Evolutionary conservation across 2,113 vertebrate genomes (phyloP).

Genomic region (Agelaius tricolor): DNA sequence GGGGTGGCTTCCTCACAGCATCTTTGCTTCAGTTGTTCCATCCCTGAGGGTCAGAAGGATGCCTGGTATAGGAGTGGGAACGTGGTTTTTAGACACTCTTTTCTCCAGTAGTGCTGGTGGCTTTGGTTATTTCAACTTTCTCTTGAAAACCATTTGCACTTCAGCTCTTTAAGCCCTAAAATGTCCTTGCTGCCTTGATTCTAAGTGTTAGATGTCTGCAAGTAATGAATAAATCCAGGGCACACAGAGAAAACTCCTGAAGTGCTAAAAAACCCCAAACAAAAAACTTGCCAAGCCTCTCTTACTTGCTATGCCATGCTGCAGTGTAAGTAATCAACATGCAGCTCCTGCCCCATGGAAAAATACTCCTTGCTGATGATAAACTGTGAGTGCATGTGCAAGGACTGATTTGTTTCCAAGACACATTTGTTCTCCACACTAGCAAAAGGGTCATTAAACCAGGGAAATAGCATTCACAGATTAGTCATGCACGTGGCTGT

Average conservation of each 20-base stretch:
- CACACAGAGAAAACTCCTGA: background rate
- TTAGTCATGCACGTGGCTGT: background rate
- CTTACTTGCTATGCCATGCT: background rate
- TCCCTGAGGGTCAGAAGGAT: background rate
- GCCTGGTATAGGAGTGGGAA: background rate
- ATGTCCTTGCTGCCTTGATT: background rate
- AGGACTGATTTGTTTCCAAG: background rate
- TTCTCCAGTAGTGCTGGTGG: background rate
- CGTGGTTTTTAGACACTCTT: background rate
- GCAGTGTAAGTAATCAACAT: background rate
- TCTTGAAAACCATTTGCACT: background rate
- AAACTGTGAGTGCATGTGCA: background rate
- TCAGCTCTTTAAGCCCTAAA: background rate
- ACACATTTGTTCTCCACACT: background rate
- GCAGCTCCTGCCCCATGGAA: background rate
- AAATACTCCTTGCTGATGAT: background rate
- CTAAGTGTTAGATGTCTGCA: background rate
- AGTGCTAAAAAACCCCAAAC: background rate
- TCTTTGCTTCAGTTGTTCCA: background rate
- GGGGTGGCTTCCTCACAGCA: background rate
- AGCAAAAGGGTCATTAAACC: background rate
- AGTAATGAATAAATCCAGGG: background rate
- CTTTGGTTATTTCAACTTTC: background rate
- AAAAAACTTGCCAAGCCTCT: background rate
- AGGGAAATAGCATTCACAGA: background rate